phyloP scores from a whole-genome alignment of 2,113 vertebrate species.

The Centropus unirufus region DNA sequence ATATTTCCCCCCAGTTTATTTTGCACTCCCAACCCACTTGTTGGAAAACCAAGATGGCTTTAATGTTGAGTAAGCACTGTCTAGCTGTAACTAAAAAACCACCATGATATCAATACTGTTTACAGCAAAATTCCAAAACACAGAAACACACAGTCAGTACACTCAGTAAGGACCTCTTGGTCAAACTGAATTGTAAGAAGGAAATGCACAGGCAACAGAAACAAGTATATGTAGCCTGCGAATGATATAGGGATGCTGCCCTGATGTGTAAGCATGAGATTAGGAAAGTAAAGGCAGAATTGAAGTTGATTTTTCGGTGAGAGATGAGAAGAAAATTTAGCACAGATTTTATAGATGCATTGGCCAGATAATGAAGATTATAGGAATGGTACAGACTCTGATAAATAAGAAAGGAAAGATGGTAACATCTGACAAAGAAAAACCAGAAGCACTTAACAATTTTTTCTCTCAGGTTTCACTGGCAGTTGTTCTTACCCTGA shows the following conservation, averaged over 20 bases:
- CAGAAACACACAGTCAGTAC: not conserved
- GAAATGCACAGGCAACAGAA: not conserved
- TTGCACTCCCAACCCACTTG: not conserved
- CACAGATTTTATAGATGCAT: not conserved
- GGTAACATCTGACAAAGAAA: not conserved
- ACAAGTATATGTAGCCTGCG: not conserved
- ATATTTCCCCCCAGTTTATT: accelerated
- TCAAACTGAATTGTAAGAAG: not conserved
- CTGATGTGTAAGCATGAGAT: not conserved
- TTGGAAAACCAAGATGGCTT: not conserved
- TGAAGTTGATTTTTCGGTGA: not conserved
- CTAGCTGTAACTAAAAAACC: not conserved
- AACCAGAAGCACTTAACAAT: not conserved
- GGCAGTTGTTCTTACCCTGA: not conserved
- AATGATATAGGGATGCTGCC: not conserved
- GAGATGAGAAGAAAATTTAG: not conserved
- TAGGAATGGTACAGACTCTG: not conserved
- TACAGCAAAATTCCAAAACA: not conserved
- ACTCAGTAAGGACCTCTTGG: not conserved
- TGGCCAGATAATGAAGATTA: not conserved
- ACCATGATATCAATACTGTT: not conserved
- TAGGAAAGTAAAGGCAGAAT: not conserved
- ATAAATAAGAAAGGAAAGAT: not conserved
- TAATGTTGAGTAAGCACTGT: not conserved
- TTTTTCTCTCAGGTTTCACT: not conserved